Evolutionary conservation across 2,888 invertebrate genomes (phyloP).

Genomic region (Ophion ellenae): DNA sequence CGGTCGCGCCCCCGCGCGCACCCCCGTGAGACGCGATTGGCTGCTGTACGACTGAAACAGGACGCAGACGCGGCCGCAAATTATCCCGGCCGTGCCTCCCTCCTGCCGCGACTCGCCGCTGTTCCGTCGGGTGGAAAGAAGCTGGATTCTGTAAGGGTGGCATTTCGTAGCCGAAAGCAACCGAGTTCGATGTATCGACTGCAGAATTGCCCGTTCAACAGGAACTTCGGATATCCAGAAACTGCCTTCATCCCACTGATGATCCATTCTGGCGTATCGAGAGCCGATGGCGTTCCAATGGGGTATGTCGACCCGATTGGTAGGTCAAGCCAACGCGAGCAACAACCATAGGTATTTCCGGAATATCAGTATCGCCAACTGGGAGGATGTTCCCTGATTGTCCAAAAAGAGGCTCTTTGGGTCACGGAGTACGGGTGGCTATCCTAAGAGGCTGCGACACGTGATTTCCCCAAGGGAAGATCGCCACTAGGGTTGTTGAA

Average conservation of each 20-base stretch:
- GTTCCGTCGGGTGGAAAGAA: conserved; percentile 25
- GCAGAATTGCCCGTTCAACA: conserved; percentile 10
- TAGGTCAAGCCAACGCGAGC: too few relatives aligned
- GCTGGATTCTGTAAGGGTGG: conserved; percentile 70
- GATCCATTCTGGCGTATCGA: not conserved
- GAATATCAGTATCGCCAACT: too few relatives aligned
- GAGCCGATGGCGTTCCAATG: too few relatives aligned
- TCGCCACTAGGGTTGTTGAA: conserved; percentile 7
- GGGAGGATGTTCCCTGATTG: not conserved
- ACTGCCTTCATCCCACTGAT: not conserved
- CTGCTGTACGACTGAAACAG: conserved; percentile 73
- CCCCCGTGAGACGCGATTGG: conserved; percentile 79
- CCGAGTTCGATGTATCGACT: conserved; percentile 30
- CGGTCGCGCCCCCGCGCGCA: conserved; percentile 76
- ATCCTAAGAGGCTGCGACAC: conserved; percentile 27
- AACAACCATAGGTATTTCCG: too few relatives aligned
- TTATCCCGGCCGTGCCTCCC: conserved; percentile 73
- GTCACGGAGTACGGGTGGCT: too few relatives aligned
- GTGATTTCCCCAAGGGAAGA: conserved; percentile 52
- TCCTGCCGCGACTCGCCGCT: not conserved
- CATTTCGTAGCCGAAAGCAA: conserved; percentile 75
- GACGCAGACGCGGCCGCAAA: conserved; percentile 81
- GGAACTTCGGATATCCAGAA: not conserved
- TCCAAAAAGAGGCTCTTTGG: not conserved
- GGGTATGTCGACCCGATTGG: too few relatives aligned